Evolutionary conservation across 2,113 vertebrate species (phyloP), one percentile per base, ranked within the genome.

Genomic region (Hypomesus transpacificus): DNA sequence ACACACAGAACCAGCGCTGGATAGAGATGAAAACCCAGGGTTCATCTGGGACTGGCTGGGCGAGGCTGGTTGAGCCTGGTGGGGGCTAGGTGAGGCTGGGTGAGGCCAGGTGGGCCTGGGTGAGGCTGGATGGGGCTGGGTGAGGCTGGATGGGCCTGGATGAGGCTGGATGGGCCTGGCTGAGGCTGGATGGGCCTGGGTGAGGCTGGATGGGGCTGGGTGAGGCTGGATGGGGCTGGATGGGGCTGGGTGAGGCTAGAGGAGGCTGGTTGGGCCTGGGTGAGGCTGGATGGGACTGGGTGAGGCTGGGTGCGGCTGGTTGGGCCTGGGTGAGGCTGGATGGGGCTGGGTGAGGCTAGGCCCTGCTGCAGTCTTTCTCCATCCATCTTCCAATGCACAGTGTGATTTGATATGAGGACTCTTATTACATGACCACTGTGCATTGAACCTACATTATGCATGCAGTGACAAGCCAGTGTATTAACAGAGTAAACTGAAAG

Each of bases 371-470:
- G 3, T n/a, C 57, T 46, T 20, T 26, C 39, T 26, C 39, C 58
- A 1, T 21, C 24, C 16, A 54, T 26, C 26, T 52, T 63, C 66
- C 51, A 52, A 63, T 50, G 60, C 28, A 24, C 14, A 20, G 22
- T 57, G 68, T 66, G 56, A 78, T 61, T 56, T 53, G 65, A 69
- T 53, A 72, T 16, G 16, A 28, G 54, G 18, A 51, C n/a, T 64
- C 67, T 79, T 20, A 75, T 82, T 79, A 58, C 64, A 76, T 80
- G 68, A 66, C 74, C 69, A 34, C 14, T 64, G 71, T 24, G 60
- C 57, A 69, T 65, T 70, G 75, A 85, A 24, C 17, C 26, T 70
- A 8, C 54, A 75, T 78, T 70, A 82, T 77, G 61, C 66, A 75
- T 69, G 34, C 53, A 62, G 66, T 59, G 56, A 58, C 51, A 21